These are phyloP conservation scores for Palloptera scutellata DNA, from an alignment of 2,888 invertebrate genomes.

Conservation along the genomic window DNA sequence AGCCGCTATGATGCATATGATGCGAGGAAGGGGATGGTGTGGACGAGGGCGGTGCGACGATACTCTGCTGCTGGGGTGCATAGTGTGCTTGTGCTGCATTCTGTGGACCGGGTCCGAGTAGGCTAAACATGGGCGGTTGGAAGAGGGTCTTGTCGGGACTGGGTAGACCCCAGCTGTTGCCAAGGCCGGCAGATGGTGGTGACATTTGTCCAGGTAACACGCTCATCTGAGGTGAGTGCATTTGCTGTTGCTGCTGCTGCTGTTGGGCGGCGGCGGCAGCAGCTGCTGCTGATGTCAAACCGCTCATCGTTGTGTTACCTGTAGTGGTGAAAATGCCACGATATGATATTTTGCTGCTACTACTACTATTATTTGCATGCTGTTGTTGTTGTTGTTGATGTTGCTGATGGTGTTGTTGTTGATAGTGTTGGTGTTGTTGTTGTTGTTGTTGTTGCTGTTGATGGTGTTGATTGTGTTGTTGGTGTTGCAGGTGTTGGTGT, in stretches of 20 bases:
- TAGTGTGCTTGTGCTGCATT: constrained; percentile 68
- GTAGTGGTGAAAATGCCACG: constrained; percentile 78
- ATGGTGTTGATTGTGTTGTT: constrained; percentile 46
- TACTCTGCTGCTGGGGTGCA: constrained; percentile 58
- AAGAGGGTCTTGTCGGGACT: constrained; percentile 73
- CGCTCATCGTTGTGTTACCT: constrained; percentile 65
- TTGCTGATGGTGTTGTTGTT: constrained; percentile 60
- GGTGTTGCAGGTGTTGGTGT: constrained; percentile 51
- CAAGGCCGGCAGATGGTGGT: constrained; percentile 69
- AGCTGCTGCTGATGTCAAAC: constrained; percentile 46
- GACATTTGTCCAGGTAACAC: constrained; percentile 66
- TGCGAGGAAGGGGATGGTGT: constrained; percentile 57
- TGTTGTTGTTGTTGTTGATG: constrained; percentile 58
- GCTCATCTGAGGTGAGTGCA: constrained; percentile 62
- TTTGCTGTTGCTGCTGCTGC: constrained; percentile 53
- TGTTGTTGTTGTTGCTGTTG: constrained; percentile 48
- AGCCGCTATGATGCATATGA: constrained; percentile 43
- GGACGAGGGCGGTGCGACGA: constrained; percentile 57
- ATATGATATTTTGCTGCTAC: constrained; percentile 69
- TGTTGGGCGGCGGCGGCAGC: constrained; percentile 49
- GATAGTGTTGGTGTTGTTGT: constrained; percentile 61
- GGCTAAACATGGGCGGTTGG: constrained; percentile 71
- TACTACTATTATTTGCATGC: constrained; percentile 60
- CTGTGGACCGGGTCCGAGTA: constrained; percentile 70
- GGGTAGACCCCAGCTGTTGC: constrained; percentile 77